Conservation (phyloP, 2,888 invertebrate genomes). For the Andrena hattorfiana region DNA sequence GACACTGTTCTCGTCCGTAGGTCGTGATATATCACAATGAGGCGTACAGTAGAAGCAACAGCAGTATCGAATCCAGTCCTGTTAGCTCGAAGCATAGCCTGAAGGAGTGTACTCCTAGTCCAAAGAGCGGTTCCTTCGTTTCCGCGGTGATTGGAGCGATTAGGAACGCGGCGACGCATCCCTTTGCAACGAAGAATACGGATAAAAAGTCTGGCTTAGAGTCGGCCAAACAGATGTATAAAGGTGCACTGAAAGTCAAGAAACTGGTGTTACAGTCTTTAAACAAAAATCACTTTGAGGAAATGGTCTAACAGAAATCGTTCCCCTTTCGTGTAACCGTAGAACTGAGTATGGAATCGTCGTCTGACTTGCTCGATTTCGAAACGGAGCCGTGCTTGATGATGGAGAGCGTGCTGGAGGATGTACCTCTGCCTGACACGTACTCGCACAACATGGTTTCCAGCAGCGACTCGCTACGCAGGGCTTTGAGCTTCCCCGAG, state of each 20-base stretch:
- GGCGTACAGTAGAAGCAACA: slow-evolving; percentile 90
- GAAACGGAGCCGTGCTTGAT: slow-evolving; percentile 94
- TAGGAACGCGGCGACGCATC: slow-evolving; percentile 86
- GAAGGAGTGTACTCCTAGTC: slow-evolving; percentile 86
- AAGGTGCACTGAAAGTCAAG: slow-evolving; percentile 71
- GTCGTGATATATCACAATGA: slow-evolving; percentile 93
- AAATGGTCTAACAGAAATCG: no score
- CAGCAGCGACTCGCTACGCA: slow-evolving; percentile 86
- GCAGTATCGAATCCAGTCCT: slow-evolving; percentile 90
- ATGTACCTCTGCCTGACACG: slow-evolving; percentile 88
- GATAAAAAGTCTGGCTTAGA: slow-evolving; percentile 77
- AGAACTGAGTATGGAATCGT: slow-evolving; percentile 88
- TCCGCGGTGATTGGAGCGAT: slow-evolving; percentile 91
- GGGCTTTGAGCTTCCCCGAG: slow-evolving; percentile 82
- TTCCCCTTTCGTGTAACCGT: slow-evolving; percentile 30
- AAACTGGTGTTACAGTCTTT: no score
- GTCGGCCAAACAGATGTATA: slow-evolving; percentile 77
- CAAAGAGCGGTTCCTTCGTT: slow-evolving; percentile 89
- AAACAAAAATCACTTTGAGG: no score
- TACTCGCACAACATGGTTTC: slow-evolving; percentile 90
- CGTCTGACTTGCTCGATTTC: slow-evolving; percentile 91
- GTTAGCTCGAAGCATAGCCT: slow-evolving; percentile 82
- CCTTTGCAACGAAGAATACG: slow-evolving; percentile 77
- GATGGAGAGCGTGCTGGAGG: slow-evolving; percentile 91
- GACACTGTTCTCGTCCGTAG: slow-evolving; percentile 82